A percentile compares a stretch with the other conserved stretches of the same genome.
These are phyloP conservation scores for Periphyllus acericola DNA, from an alignment of 2,888 invertebrate genomes.

Conservation along the genomic window DNA sequence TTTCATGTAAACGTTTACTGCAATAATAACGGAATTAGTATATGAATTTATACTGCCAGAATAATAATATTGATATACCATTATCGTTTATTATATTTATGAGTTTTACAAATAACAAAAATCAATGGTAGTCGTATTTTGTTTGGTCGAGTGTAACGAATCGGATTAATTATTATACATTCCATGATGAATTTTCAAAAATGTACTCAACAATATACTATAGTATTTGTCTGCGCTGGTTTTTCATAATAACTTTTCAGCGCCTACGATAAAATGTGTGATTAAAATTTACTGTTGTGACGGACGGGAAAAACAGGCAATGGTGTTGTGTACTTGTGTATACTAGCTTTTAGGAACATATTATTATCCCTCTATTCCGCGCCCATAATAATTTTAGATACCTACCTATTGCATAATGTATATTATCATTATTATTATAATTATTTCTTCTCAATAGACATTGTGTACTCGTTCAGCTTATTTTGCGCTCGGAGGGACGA, in stretches of 20 bases:
- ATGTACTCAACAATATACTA: too few species aligned
- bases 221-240: too few species aligned
- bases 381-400: not conserved
- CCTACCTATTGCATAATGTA: not conserved
- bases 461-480: not conserved
- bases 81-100: not conserved
- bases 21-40: too few species aligned
- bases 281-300: not conserved
- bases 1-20: too few species aligned
- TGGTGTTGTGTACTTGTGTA: not conserved
- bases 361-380: not conserved
- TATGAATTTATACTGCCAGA: too few species aligned
- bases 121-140: too few species aligned
- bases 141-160: too few species aligned
- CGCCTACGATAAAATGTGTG: not conserved
- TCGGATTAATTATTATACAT: too few species aligned
- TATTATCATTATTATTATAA: not conserved
- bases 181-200: too few species aligned
- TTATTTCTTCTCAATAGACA: not conserved
- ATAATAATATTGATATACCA: too few species aligned
- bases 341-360: not conserved
- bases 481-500: too few species aligned
- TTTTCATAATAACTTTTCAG: not conserved
- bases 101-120: not conserved
- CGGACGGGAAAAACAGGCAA: not conserved